phyloP scores from a whole-genome alignment of 1,140 invertebrate genomes.

The Camponotus floridanus region DNA sequence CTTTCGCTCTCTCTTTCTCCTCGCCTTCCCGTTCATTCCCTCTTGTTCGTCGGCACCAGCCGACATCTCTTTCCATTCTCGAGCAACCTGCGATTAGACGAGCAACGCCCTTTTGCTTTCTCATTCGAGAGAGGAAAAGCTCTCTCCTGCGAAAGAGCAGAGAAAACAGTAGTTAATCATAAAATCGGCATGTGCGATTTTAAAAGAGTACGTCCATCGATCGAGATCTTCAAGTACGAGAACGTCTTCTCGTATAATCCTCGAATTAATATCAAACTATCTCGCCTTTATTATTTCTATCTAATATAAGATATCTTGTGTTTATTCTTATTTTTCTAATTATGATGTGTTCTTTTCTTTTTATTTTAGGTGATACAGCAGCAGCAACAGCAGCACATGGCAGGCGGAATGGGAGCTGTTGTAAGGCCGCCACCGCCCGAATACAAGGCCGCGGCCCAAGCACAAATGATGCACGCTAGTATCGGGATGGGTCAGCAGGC shows the following conservation, averaged over 20 bases:
- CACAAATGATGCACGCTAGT: slow-evolving; percentile 88
- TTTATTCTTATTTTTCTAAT: background rate
- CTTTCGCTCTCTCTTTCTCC: slow-evolving; percentile 23
- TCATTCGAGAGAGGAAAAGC: background rate
- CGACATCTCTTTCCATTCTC: slow-evolving; percentile 50
- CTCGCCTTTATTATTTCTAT: background rate
- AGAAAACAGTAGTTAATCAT: slow-evolving; percentile 21
- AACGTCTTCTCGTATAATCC: background rate
- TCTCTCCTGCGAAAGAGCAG: slow-evolving; percentile 17
- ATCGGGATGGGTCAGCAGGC: slow-evolving; percentile 84
- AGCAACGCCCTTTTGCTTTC: slow-evolving; percentile 43
- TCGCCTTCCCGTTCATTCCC: background rate
- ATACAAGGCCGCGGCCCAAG: slow-evolving; percentile 89
- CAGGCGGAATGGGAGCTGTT: slow-evolving; percentile 80
- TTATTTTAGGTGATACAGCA: slow-evolving; percentile 84
- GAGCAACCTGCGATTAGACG: slow-evolving; percentile 55
- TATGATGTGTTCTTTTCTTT: slow-evolving; percentile 45
- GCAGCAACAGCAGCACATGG: slow-evolving; percentile 85
- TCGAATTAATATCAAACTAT: background rate
- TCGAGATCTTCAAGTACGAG: slow-evolving; percentile 27
- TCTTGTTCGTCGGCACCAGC: slow-evolving; percentile 2
- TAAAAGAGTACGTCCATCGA: slow-evolving; percentile 7
- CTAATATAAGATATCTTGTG: background rate
- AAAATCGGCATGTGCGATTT: slow-evolving; percentile 57
- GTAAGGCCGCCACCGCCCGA: slow-evolving; percentile 91